Conservation (phyloP, 2,113 vertebrate genomes). For the Hippocampus zosterae region DNA sequence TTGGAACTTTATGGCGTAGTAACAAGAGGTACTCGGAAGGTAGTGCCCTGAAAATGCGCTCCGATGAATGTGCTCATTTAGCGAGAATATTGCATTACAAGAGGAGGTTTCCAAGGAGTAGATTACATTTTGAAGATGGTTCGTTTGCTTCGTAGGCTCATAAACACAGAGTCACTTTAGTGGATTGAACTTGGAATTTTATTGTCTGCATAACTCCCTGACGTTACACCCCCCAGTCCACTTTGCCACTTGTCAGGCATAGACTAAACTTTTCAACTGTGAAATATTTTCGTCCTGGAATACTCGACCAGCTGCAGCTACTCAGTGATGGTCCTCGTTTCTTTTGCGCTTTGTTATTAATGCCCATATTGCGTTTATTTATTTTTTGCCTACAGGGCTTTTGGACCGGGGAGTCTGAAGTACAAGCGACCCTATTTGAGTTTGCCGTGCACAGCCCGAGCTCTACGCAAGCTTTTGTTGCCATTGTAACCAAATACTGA, state of each 20-base stretch:
- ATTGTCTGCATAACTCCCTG: constrained; percentile 26
- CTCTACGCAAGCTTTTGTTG: constrained; percentile 45
- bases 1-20: constrained; percentile 35
- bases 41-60: constrained; percentile 21
- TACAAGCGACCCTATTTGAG: constrained; percentile 26
- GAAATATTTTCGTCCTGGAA: constrained; percentile 17
- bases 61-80: constrained; percentile 1
- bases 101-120: constrained; percentile 28
- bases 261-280: constrained; percentile 15
- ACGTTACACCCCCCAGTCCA: background rate
- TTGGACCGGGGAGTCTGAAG: background rate
- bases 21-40: constrained; percentile 16
- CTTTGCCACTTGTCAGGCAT: constrained; percentile 14
- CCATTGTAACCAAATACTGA: constrained; percentile 45
- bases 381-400: constrained; percentile 5
- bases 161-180: constrained; percentile 40
- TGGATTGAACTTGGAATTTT: constrained; percentile 32
- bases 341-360: constrained; percentile 26
- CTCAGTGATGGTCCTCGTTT: constrained; percentile 16
- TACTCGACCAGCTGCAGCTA: constrained; percentile 10
- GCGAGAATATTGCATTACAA: background rate
- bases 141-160: constrained; percentile 35
- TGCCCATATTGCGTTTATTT: background rate
- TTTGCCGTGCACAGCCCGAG: constrained; percentile 22
- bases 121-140: constrained; percentile 37